phyloP scores from a whole-genome alignment of 2,888 invertebrate species.

The Periphyllus acericola region DNA sequence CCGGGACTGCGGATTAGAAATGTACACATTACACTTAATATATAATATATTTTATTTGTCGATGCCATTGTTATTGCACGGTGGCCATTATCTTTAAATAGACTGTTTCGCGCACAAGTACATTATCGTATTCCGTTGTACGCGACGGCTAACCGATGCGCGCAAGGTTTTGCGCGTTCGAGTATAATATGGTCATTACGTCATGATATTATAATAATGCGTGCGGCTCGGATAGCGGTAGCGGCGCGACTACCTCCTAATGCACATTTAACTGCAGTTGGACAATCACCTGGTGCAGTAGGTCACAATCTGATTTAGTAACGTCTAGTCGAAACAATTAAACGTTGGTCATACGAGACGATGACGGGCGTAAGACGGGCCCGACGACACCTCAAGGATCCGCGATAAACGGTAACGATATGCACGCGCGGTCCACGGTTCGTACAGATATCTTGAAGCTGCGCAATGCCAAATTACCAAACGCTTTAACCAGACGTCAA shows the following conservation, averaged over 20 bases:
- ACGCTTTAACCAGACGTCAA: too few species aligned
- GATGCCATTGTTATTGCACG: slow-evolving; percentile 16
- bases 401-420: background rate
- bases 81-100: background rate
- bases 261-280: too few species aligned
- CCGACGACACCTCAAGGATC: background rate
- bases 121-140: background rate
- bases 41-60: background rate
- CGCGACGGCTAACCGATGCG: background rate
- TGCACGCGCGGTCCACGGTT: too few species aligned
- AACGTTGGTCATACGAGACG: background rate
- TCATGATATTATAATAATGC: background rate
- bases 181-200: too few species aligned
- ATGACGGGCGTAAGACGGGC: background rate
- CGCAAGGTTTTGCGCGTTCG: background rate
- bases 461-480: too few species aligned
- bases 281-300: background rate
- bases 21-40: background rate
- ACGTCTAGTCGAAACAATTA: background rate
- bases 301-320: background rate
- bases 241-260: too few species aligned
- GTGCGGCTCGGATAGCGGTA: too few species aligned
- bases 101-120: background rate
- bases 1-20: slow-evolving; percentile 26
- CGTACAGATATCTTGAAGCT: too few species aligned